phyloP scores from a whole-genome alignment of 2,888 invertebrate genomes.

The Calameuta pallipes region DNA sequence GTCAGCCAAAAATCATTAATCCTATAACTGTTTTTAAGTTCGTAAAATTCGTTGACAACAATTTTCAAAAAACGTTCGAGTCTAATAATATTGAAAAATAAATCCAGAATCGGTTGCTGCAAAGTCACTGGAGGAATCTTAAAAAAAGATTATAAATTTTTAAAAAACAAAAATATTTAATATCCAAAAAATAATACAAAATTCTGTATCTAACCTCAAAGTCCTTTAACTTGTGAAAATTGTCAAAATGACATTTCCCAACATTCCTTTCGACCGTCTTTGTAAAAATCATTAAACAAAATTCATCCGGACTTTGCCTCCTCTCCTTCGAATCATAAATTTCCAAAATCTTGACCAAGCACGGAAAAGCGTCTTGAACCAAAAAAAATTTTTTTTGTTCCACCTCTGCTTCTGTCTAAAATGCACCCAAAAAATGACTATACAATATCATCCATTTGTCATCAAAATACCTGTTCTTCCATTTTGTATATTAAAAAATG shows the following conservation, averaged over 20 bases:
- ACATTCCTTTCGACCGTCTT: background rate
- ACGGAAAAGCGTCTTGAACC: background rate
- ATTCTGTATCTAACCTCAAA: background rate
- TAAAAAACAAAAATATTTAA: background rate
- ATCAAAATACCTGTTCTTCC: background rate
- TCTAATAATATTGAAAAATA: conserved; percentile 34
- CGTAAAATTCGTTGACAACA: conserved; percentile 25
- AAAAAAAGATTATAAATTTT: background rate
- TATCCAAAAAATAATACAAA: background rate
- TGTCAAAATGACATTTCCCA: background rate
- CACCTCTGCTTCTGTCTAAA: background rate
- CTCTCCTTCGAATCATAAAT: background rate
- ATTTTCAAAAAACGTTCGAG: conserved; percentile 23
- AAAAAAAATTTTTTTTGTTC: background rate
- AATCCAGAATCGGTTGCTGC: conserved; percentile 8
- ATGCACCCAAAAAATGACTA: background rate
- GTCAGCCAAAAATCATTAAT: conserved; percentile 1
- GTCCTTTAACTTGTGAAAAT: background rate
- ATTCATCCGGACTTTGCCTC: background rate
- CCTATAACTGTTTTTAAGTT: conserved; percentile 14
- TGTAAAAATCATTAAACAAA: background rate
- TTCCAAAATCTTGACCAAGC: conserved; percentile 1
- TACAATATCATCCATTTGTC: background rate
- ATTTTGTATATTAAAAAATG: background rate
- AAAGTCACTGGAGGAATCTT: background rate